These are phyloP conservation scores for Drosophila barbarae DNA, from an alignment of 2,888 invertebrate species.

Conservation along the genomic window DNA sequence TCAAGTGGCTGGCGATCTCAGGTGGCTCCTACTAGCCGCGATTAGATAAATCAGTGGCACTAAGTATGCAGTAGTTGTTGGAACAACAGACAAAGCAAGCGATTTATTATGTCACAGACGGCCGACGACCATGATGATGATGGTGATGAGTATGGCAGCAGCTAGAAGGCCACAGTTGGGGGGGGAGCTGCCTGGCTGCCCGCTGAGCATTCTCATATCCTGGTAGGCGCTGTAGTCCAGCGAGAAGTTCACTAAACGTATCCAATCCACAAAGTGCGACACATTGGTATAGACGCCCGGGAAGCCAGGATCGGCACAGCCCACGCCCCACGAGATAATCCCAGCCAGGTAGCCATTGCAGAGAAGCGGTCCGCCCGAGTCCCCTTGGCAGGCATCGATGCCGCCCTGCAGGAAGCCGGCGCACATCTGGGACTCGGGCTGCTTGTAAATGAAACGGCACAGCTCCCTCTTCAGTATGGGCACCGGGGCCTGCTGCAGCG, in stretches of 20 bases:
- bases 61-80: not conserved
- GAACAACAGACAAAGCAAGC: conserved; percentile 19
- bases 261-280: conserved; percentile 49
- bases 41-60: conserved; percentile 25
- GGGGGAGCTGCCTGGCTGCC: not conserved
- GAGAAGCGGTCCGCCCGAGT: conserved; percentile 90
- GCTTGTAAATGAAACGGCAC: conserved; percentile 44
- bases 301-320: conserved; percentile 85
- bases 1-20: conserved; percentile 4
- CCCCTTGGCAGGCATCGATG: conserved; percentile 85
- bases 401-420: conserved; percentile 58
- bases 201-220: not conserved
- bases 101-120: conserved; percentile 22
- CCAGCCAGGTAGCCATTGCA: conserved; percentile 84
- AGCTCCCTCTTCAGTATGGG: conserved; percentile 40
- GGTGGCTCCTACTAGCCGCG: not conserved
- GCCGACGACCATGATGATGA: not conserved
- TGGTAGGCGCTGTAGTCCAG: conserved; percentile 17
- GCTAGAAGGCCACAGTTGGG: not conserved
- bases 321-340: conserved; percentile 90
- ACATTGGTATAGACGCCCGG: conserved; percentile 91
- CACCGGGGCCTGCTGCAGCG: conserved; percentile 40
- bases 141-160: not conserved
- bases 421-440: conserved; percentile 49
- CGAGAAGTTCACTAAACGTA: conserved; percentile 22